A percentile compares a stretch with the other conserved stretches of the same genome.
Conservation (phyloP, 2,113 vertebrate species). For the Micronycteris hirsuta region DNA sequence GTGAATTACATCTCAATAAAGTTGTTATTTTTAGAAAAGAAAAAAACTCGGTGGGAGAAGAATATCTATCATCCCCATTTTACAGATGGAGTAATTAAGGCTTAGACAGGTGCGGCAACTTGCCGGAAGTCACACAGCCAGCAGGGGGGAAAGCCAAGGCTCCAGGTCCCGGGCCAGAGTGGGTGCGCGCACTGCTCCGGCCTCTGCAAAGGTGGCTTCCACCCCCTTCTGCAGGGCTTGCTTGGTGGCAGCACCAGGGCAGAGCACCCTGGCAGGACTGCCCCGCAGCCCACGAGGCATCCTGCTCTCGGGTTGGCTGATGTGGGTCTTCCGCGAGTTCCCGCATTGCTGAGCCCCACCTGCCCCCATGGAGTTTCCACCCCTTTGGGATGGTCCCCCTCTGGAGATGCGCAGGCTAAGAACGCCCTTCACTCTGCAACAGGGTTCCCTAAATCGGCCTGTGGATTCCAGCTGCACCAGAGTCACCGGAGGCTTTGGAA, state of each 20-base stretch:
- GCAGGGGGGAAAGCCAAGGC: not conserved
- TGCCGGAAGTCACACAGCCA: not conserved
- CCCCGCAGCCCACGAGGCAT: not conserved
- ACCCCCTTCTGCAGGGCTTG: accelerated
- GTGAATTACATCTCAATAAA: not conserved
- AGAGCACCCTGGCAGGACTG: not conserved
- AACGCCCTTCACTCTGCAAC: not conserved
- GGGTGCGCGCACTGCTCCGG: accelerated
- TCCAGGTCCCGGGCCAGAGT: accelerated
- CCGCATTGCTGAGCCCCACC: not conserved
- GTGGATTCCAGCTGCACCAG: not conserved
- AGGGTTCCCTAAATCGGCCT: not conserved
- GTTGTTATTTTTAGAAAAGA: not conserved
- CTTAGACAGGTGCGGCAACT: not conserved
- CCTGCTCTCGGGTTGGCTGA: not conserved
- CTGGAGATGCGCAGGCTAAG: not conserved
- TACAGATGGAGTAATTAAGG: not conserved
- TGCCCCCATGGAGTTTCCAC: not conserved
- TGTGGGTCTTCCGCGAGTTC: not conserved
- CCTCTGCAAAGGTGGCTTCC: not conserved
- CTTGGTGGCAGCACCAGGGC: not conserved
- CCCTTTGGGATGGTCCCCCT: not conserved
- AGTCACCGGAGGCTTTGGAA: not conserved
- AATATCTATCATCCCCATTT: not conserved
- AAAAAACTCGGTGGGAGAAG: not conserved